Base-by-base conservation (phyloP, 92 coral and sea anemone genomes). In the Epizoanthus rinbou region DNA sequence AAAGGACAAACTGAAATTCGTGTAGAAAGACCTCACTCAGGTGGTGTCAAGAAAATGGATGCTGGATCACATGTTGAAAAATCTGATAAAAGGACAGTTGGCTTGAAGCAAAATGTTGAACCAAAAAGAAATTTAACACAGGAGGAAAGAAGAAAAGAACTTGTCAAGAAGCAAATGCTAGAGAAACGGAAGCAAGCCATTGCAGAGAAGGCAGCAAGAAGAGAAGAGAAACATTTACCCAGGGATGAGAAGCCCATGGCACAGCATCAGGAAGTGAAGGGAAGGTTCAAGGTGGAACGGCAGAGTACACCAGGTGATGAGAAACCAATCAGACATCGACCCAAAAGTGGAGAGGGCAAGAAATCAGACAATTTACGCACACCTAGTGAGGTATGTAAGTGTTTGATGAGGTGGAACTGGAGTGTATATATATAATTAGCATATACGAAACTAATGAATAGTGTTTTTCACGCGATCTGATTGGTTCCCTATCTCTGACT, bases 111-210 rank as follows among this genome's bases (percentile, higher is more conserved):
- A 24, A 31, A 54, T 33, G 56, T 7, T 5, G 67, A 73, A 75
- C 22, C 78, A 22, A 74, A 60, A 5, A 79, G 67, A 22, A 2
- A 3, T 56, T 68, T 21, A 13, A 68, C 67, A 47, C 69, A 62
- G 39, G 89, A 87, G 57, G 91, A 87, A 62, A 83, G 80, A 75
- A 88, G 85, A 22, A 83, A 76, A 66, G 92, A 92, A 60, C 54
- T 85, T 50, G 85, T 93, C 17, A 88, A 75, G 83, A 94, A 86
- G 59, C 95, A 91, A 84, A 76, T 90, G 88, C 91, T 85, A 43
- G 83, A 79, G 66, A 87, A 92, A 74, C 80, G 88, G 88, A 91
- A 58, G 82, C 75, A 69, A 59, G 73, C 62, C 3, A 79, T 81
- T 47, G 73, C 85, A 56, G 85, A 74, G 23, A 80, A 73, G 76